Base-by-base conservation (phyloP, 2,888 invertebrate genomes). In the Chesias legatella region DNA sequence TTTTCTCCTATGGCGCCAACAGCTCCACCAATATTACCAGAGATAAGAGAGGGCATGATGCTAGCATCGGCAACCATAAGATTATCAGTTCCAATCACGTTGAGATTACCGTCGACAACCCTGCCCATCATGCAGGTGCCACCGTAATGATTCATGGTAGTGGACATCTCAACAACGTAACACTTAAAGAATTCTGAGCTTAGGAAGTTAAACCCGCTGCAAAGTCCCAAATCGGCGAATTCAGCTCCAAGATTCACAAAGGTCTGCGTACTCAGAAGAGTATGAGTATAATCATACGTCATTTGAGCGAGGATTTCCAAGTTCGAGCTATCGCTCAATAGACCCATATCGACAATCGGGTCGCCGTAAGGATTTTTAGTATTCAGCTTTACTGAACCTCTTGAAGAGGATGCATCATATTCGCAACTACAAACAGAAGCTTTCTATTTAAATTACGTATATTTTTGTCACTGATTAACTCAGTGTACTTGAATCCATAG, bases 401-500 rank as follows among this genome's bases (percentile, higher is more conserved):
- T 20, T 3, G 67, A 68, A 7, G 13, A 3, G 67, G 63, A 24
- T 55, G 53, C 21, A 57, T 24, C 1, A 46, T 3, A 32, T 52
- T 53, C 0, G 26, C n/a, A 0, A 58, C 35, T 0, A 10, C 31
- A 27, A 51, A 33, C 0, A 63, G 3, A 3, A 48, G 6, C 0
- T 38, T 43, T 2, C 33, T 54, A 0, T 41, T 45, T 1, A 17
- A 27, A 25, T 48, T 56, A 3, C 43, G 47, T 3, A 38, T 38
- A 10, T 48, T 45, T 4, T 62, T 44, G 10, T 69, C 48, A 23
- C 66, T 68, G 25, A 73, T 52, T 0, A 47, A 40, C n/a, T 54
- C 32, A 0, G 51, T 37, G 17, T 63, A 67, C 5, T 62, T 59
- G 1, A 65, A 58, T 0, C 35, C 43, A 7, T 60, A 56, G 0